phyloP scores from a whole-genome alignment of 2,888 invertebrate species.

The Melitaea athalia region DNA sequence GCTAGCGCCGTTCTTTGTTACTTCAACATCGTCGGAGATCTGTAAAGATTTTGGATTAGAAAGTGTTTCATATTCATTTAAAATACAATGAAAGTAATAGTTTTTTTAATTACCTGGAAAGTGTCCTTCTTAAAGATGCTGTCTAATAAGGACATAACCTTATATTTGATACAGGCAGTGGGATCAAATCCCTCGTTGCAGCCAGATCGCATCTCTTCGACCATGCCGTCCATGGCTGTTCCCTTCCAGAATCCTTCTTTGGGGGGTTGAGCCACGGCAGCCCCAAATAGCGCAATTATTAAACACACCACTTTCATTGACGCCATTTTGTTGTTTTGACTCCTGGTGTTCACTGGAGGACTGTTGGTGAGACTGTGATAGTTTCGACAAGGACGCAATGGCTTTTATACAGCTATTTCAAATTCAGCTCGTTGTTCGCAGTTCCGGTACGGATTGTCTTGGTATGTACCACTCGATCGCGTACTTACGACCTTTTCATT shows the following conservation, averaged over 20 bases:
- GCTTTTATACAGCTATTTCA: slow-evolving; percentile 83
- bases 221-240: slow-evolving; percentile 87
- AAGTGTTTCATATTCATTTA: neutral
- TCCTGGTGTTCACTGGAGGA: slow-evolving; percentile 71
- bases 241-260: slow-evolving; percentile 87
- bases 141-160: slow-evolving; percentile 90
- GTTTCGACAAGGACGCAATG: slow-evolving; percentile 72
- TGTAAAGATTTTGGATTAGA: slow-evolving; percentile 51
- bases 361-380: slow-evolving; percentile 74
- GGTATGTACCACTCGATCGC: slow-evolving; percentile 59
- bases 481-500: slow-evolving; percentile 68
- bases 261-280: slow-evolving; percentile 83
- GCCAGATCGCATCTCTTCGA: slow-evolving; percentile 88
- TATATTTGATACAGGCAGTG: slow-evolving; percentile 91
- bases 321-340: slow-evolving; percentile 64
- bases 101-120: slow-evolving; percentile 84
- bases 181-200: slow-evolving; percentile 89
- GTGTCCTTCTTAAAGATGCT: slow-evolving; percentile 90
- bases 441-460: slow-evolving; percentile 79
- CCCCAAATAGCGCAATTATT: slow-evolving; percentile 80
- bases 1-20: slow-evolving; percentile 86
- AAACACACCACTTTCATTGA: slow-evolving; percentile 76
- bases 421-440: slow-evolving; percentile 73
- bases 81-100: neutral
- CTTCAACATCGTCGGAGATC: slow-evolving; percentile 89